These are phyloP conservation scores for Melipona quadrifasciata DNA, from an alignment of 1,140 invertebrate species.

Conservation along the genomic window DNA sequence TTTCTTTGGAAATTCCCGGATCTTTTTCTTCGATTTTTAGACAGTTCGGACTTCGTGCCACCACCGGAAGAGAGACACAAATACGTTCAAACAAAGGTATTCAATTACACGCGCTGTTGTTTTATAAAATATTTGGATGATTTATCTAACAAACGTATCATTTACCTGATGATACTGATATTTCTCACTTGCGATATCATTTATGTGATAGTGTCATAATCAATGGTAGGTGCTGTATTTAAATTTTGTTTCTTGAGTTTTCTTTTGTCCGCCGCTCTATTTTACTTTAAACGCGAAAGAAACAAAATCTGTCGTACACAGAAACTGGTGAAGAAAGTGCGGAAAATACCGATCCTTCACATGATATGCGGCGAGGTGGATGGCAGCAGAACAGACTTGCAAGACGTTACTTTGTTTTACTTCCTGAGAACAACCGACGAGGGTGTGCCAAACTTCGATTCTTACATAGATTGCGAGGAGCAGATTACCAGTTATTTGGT, in stretches of 20 bases:
- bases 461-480: constrained; percentile 80
- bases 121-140: too few species aligned
- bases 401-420: constrained; percentile 84
- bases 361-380: constrained; percentile 85
- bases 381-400: constrained; percentile 78
- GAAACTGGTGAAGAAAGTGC: constrained; percentile 86
- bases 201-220: too few species aligned
- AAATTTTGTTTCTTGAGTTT: too few species aligned
- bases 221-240: too few species aligned
- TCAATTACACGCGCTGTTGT: background rate
- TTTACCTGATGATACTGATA: too few species aligned
- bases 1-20: background rate
- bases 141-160: too few species aligned
- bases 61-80: constrained; percentile 80
- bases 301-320: constrained; percentile 74
- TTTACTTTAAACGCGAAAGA: background rate
- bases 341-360: constrained; percentile 86
- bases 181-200: too few species aligned
- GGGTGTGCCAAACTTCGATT: constrained; percentile 82
- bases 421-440: constrained; percentile 85
- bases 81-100: constrained; percentile 75
- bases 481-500: constrained; percentile 86
- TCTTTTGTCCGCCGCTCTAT: too few species aligned
- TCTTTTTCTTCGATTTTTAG: background rate
- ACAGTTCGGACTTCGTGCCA: constrained; percentile 61